phyloP scores from a whole-genome alignment of 2,888 invertebrate genomes.

The Ectropis crepuscularia region DNA sequence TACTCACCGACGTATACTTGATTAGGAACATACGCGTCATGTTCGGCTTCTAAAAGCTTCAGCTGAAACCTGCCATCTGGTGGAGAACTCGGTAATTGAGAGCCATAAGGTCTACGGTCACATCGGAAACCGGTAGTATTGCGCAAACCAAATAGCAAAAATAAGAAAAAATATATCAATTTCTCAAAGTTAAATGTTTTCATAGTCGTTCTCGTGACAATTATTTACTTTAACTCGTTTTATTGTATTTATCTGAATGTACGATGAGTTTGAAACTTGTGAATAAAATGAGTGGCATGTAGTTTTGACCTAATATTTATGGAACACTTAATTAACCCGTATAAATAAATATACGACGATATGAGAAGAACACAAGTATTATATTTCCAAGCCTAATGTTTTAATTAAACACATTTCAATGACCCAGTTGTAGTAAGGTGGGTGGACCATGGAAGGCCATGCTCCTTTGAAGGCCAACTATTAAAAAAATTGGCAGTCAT shows the following conservation, averaged over 20 bases:
- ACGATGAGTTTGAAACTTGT: too few relatives aligned
- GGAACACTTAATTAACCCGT: too few relatives aligned
- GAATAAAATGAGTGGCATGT: too few relatives aligned
- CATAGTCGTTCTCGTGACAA: background rate
- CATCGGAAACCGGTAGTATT: constrained; percentile 60
- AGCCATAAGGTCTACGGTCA: constrained; percentile 71
- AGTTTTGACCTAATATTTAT: too few relatives aligned
- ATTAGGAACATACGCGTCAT: constrained; percentile 69
- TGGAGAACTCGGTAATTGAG: constrained; percentile 63
- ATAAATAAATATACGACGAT: too few relatives aligned
- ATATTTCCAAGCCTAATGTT: too few relatives aligned
- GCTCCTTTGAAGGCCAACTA: too few relatives aligned
- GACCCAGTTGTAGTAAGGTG: too few relatives aligned
- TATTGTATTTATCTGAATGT: background rate
- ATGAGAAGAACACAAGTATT: too few relatives aligned
- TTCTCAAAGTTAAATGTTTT: constrained; percentile 4
- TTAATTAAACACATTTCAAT: too few relatives aligned
- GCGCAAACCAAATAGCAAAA: constrained; percentile 20
- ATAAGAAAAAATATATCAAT: constrained; percentile 2
- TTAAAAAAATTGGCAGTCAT: too few relatives aligned
- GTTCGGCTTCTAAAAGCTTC: constrained; percentile 55
- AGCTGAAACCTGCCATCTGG: constrained; percentile 71
- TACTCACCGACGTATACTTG: constrained; percentile 69
- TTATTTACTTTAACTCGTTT: background rate
- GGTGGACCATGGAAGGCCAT: too few relatives aligned